phyloP scores from a whole-genome alignment of 2,113 vertebrate genomes.

The Carollia perspicillata region DNA sequence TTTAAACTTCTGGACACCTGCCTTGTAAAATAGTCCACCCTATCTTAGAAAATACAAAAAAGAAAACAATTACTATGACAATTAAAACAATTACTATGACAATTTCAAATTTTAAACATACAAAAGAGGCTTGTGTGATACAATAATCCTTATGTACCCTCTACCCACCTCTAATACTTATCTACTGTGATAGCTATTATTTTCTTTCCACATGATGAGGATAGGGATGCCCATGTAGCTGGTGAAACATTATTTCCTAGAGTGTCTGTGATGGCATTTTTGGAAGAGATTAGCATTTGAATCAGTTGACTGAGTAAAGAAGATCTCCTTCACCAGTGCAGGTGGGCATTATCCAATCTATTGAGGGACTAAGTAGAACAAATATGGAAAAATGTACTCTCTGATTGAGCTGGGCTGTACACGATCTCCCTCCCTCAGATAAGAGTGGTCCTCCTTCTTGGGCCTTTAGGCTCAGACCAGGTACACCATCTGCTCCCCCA shows the following conservation, averaged over 20 bases:
- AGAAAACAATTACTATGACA: not conserved
- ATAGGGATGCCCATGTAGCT: not conserved
- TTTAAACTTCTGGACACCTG: not conserved
- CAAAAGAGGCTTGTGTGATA: not conserved
- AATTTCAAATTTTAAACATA: not conserved
- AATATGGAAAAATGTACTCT: not conserved
- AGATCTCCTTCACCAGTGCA: not conserved
- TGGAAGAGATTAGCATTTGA: not conserved
- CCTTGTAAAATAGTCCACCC: not conserved
- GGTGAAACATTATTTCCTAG: not conserved
- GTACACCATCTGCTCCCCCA: rapidly evolving
- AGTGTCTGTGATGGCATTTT: not conserved
- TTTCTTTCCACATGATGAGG: not conserved
- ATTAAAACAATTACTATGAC: not conserved
- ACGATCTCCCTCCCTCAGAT: rapidly evolving
- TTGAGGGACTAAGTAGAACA: not conserved
- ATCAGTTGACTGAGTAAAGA: not conserved
- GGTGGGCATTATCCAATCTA: not conserved
- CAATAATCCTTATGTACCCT: not conserved
- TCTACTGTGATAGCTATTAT: not conserved
- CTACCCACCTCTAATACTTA: not conserved
- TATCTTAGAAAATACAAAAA: not conserved
- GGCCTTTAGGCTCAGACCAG: not conserved
- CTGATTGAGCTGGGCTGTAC: not conserved
- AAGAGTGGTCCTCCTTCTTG: not conserved